These are phyloP conservation scores for Leucopternis melanops DNA, from an alignment of 2,113 vertebrate species.

Conservation along the genomic window DNA sequence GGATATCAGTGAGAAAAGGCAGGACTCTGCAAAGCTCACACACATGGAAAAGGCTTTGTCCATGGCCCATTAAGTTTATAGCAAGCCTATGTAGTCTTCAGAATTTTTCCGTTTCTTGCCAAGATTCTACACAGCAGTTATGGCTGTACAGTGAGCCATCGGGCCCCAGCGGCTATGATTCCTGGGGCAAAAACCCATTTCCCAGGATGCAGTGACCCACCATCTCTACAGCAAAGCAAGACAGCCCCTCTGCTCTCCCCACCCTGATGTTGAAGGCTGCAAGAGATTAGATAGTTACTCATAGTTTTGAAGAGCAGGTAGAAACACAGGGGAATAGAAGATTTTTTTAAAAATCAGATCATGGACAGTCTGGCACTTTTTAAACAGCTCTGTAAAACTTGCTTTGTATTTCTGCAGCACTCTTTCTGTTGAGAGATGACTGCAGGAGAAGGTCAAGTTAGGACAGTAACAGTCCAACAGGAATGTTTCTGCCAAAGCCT, in stretches of 20 bases:
- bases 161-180: neutral
- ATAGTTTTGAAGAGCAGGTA: neutral
- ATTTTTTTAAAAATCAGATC: neutral
- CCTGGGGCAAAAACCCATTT: neutral
- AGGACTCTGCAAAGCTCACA: neutral
- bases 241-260: neutral
- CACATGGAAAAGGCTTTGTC: neutral
- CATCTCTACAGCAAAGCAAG: neutral
- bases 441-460: neutral
- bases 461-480: neutral
- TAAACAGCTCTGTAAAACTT: neutral
- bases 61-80: neutral
- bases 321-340: neutral
- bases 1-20: neutral
- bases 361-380: neutral
- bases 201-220: neutral
- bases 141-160: neutral
- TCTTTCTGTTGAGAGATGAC: neutral
- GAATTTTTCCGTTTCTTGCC: neutral
- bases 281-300: neutral
- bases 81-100: neutral
- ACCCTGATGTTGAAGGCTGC: neutral
- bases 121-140: neutral
- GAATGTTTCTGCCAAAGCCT: neutral
- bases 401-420: neutral